Percentiles rank a stretch among this genome's conserved stretches.
Evolutionary conservation across 2,888 invertebrate species (phyloP).

Genomic region (Philereme transversata): DNA sequence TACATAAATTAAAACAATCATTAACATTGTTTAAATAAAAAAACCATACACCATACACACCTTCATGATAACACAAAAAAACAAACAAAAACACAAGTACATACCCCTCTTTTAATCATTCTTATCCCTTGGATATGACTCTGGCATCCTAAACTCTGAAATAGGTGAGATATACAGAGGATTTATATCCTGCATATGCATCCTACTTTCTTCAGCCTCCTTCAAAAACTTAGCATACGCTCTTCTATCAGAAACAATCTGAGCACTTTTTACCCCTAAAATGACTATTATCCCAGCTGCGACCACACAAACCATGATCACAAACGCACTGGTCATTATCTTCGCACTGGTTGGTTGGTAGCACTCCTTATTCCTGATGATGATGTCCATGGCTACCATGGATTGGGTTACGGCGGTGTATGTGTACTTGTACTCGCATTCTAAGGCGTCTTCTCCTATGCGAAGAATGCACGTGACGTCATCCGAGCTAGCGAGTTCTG

Average conservation of each 20-base stretch:
- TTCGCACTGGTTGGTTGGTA: conserved; percentile 64
- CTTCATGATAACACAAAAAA: conserved; percentile 7
- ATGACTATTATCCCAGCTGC: conserved; percentile 75
- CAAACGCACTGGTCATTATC: conserved; percentile 61
- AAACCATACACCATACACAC: conserved; percentile 3
- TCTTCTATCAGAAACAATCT: conserved; percentile 76
- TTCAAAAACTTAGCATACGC: conserved; percentile 81
- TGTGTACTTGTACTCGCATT: conserved; percentile 73
- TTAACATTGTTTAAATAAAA: neutral
- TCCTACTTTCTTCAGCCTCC: conserved; percentile 70
- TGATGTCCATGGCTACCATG: conserved; percentile 63
- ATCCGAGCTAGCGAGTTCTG: conserved; percentile 49
- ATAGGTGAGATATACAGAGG: conserved; percentile 87
- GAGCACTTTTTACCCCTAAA: conserved; percentile 64
- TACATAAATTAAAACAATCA: neutral
- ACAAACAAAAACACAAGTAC: conserved; percentile 5
- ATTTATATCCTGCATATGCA: conserved; percentile 75
- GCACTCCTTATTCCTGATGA: conserved; percentile 64
- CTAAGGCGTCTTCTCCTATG: conserved; percentile 52
- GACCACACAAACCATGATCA: conserved; percentile 74
- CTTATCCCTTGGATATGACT: conserved; percentile 71
- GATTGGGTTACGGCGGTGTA: conserved; percentile 60
- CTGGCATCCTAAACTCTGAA: conserved; percentile 81
- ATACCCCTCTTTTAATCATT: conserved; percentile 48
- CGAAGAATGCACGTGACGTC: conserved; percentile 67